Percentiles rank a stretch among this genome's conserved stretches.
Conservation (phyloP, 2,113 vertebrate genomes). For the Dromas ardeola region DNA sequence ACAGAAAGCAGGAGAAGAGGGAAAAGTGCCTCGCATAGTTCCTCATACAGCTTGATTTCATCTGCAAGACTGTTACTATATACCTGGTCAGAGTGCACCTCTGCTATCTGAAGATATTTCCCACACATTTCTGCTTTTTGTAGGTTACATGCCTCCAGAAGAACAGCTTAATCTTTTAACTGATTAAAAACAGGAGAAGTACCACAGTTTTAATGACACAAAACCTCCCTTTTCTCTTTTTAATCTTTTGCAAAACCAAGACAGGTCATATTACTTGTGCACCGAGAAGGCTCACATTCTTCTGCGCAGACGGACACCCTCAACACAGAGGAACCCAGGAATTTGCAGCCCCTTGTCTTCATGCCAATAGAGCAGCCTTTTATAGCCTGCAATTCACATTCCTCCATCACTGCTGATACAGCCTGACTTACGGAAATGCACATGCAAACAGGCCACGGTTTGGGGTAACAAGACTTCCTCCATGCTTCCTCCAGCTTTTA, state of each 20-base stretch:
- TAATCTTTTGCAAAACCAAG: not conserved
- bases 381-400: not conserved
- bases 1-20: not conserved
- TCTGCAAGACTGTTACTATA: not conserved
- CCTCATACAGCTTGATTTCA: not conserved
- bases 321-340: not conserved
- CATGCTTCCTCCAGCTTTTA: not conserved
- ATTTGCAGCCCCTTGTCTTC: not conserved
- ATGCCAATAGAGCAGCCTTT: not conserved
- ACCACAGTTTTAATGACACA: not conserved
- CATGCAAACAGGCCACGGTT: not conserved
- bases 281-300: not conserved
- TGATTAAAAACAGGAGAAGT: not conserved
- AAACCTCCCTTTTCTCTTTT: not conserved
- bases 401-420: not conserved
- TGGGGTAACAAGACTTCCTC: not conserved
- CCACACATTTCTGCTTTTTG: not conserved
- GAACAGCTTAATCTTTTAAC: not conserved
- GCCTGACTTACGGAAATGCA: not conserved
- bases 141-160: not conserved
- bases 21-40: not conserved
- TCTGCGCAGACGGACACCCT: not conserved
- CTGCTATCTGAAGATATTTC: not conserved
- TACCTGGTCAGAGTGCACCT: not conserved
- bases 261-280: not conserved